phyloP scores from a whole-genome alignment of 1,140 invertebrate species.

The Cydia strobilella region DNA sequence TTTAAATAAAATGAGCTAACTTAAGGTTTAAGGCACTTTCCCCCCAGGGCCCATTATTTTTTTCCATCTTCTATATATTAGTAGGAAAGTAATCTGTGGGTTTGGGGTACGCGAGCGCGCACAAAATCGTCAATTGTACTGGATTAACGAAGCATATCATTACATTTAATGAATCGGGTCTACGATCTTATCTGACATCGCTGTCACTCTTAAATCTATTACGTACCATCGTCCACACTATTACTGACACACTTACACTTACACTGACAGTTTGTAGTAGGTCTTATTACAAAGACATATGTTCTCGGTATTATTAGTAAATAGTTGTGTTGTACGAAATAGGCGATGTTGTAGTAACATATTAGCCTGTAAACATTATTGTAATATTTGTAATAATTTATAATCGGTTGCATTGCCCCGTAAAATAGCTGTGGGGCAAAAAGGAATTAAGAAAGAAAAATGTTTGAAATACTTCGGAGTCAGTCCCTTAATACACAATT shows the following conservation, averaged over 20 bases:
- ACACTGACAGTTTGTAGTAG: not conserved
- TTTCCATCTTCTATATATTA: too few relatives aligned
- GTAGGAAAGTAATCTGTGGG: not conserved
- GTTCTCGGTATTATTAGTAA: too few relatives aligned
- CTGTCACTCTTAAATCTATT: slow-evolving; percentile 71
- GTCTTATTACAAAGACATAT: too few relatives aligned
- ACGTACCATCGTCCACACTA: slow-evolving; percentile 32
- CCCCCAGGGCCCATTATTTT: too few relatives aligned
- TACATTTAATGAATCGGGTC: slow-evolving; percentile 71
- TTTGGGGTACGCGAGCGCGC: slow-evolving; percentile 47
- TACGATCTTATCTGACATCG: slow-evolving; percentile 70
- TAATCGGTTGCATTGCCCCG: not conserved
- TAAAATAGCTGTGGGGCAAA: not conserved
- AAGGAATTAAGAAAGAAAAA: not conserved
- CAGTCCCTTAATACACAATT: too few relatives aligned
- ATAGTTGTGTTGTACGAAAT: not conserved
- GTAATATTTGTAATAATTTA: not conserved
- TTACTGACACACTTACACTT: too few relatives aligned
- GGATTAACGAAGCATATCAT: slow-evolving; percentile 77
- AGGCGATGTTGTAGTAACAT: not conserved
- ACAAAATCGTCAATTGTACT: slow-evolving; percentile 67
- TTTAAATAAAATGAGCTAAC: too few relatives aligned
- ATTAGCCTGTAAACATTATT: not conserved
- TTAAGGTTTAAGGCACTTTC: too few relatives aligned
- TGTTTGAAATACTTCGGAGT: too few relatives aligned